Base-by-base conservation (phyloP, 1,140 invertebrate genomes). In the Drosophila yakuba region DNA sequence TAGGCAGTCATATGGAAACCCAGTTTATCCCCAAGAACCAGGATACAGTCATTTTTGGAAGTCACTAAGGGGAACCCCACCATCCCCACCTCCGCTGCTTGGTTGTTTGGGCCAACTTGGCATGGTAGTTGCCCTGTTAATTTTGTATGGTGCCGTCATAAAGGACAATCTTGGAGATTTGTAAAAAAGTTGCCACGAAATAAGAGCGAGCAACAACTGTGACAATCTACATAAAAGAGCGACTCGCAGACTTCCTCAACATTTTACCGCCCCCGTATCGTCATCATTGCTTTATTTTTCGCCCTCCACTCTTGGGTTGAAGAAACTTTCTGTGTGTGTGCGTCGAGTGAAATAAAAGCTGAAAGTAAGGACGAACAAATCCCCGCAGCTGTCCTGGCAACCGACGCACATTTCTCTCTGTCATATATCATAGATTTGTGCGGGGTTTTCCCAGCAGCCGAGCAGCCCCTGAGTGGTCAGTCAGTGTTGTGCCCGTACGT, bases 391-490 rank as follows among this genome's bases (percentile, higher is more conserved):
- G 76, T 71, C 76, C 41, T 84, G 75, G 64, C 75, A 64, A 83
- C 80, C 75, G 75, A 79, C 60, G 75, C 79, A 61, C 74, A 54
- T 52, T 43, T 38, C 35, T 54, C 51, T 43, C 75, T 63, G 80
- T 84, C 80, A 80, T 83, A 83, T 84, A 84, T 83, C 80, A 84
- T 79, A 83, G 80, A 75, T 71, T 58, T 74, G 41, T 80, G 66
- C 32, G 57, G 38, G 39, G 51, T 48, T 41, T 54, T 54, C 10
- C 62, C 38, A 38, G 17, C 51, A 38, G 7, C 32, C n/a, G 12
- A 58, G 15, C 51, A 38, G n/a, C 44, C 15, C 20, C 17, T 6
- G 17, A 60, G 56, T 71, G 68, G 68, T 71, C 68, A 72, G 68
- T 71, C 68, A 72, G 36, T 48, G 25, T n/a, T 28, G 12, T 60